These are phyloP conservation scores for Drosophila seclusa DNA, from an alignment of 2,888 invertebrate genomes.

Conservation along the genomic window DNA sequence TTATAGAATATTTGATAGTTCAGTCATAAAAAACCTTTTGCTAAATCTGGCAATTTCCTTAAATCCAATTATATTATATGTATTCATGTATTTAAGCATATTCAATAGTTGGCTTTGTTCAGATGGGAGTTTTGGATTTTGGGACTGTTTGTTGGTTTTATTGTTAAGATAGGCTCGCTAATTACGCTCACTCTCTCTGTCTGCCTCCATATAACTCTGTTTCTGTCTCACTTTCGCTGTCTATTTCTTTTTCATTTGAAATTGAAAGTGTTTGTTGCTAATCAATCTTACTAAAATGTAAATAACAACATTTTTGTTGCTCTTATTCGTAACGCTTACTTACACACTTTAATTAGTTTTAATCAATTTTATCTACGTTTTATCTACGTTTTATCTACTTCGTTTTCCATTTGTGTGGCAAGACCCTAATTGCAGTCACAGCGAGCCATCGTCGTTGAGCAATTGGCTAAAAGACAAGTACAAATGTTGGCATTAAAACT, in stretches of 20 bases:
- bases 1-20: not conserved
- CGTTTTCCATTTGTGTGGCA: not conserved
- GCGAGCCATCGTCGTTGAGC: slow-evolving; percentile 7
- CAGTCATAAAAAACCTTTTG: not conserved
- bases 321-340: slow-evolving; percentile 44
- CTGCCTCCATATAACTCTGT: not conserved
- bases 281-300: slow-evolving; percentile 64
- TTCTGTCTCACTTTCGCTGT: slow-evolving; percentile 10
- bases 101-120: not conserved
- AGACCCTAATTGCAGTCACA: slow-evolving; percentile 6
- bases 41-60: not conserved
- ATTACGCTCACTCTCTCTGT: slow-evolving; percentile 27
- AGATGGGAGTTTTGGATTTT: not conserved
- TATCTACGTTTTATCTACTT: not conserved
- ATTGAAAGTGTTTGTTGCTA: slow-evolving; percentile 65
- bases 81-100: slow-evolving; percentile 1
- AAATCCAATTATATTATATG: not conserved
- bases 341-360: slow-evolving; percentile 30
- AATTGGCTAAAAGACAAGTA: slow-evolving; percentile 11
- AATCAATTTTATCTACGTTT: slow-evolving; percentile 27
- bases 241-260: slow-evolving; percentile 46
- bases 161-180: slow-evolving; percentile 57
- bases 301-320: slow-evolving; percentile 15
- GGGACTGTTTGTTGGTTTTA: slow-evolving; percentile 33
- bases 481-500: slow-evolving; percentile 27